A percentile compares a stretch with the other conserved stretches of the same genome.
phyloP scores from a whole-genome alignment of 2,113 vertebrate genomes.

The Rhabdornis inornatus region DNA sequence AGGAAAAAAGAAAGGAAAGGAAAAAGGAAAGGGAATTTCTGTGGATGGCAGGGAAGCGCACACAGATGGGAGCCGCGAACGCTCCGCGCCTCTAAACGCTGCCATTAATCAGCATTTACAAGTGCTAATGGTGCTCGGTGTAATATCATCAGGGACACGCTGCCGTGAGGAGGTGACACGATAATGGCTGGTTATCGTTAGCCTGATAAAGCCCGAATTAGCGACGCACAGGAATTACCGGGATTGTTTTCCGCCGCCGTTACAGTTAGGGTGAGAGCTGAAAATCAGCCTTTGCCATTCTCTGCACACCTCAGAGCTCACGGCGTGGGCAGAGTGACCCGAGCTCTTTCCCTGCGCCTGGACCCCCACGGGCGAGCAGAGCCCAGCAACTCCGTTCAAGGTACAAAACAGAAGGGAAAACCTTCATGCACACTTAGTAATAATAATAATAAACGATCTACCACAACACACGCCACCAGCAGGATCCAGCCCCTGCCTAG shows the following conservation, averaged over 20 bases:
- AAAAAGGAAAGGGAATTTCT: no score
- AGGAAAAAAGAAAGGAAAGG: no score
- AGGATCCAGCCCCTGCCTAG: not conserved
- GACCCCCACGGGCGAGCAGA: not conserved
- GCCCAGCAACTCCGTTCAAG: not conserved
- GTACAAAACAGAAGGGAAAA: not conserved
- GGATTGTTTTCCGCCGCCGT: not conserved
- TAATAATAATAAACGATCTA: not conserved
- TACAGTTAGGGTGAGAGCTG: not conserved
- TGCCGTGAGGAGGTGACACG: not conserved
- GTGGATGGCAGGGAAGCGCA: not conserved
- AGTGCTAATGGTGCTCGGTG: not conserved
- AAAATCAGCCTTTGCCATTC: not conserved
- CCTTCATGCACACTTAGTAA: not conserved
- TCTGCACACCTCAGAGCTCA: not conserved
- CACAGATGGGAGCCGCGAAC: not conserved
- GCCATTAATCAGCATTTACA: not conserved
- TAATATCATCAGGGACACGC: not conserved
- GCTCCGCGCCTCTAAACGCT: accelerated
- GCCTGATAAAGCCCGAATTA: conserved; percentile 20
- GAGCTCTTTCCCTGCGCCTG: not conserved
- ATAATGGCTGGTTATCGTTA: conserved; percentile 42
- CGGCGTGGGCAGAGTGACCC: accelerated
- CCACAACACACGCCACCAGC: not conserved
- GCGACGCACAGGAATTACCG: not conserved